phyloP scores from a whole-genome alignment of 2,888 invertebrate species.

The Operophtera brumata region DNA sequence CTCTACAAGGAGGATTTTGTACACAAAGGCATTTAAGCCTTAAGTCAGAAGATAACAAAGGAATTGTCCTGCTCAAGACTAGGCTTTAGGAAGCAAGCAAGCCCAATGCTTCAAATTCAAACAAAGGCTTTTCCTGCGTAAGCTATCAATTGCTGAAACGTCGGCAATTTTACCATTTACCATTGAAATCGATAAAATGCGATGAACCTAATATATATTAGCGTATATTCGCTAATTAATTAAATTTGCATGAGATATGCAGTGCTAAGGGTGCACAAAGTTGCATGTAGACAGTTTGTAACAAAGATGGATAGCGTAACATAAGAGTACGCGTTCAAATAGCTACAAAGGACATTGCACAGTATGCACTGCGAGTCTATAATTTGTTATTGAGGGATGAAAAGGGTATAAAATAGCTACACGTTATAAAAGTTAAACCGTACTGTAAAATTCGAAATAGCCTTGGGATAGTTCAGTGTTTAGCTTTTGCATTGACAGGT shows the following conservation, averaged over 20 bases:
- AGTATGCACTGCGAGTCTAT: not conserved
- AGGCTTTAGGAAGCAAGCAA: not conserved
- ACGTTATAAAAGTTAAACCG: not conserved
- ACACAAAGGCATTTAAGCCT: too few species aligned
- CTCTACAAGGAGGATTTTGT: too few species aligned
- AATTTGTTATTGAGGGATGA: not conserved
- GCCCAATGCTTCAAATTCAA: not conserved
- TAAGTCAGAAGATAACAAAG: too few species aligned
- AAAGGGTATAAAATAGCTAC: not conserved
- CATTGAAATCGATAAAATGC: too few species aligned
- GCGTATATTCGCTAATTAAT: slow-evolving; percentile 46
- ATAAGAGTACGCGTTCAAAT: not conserved
- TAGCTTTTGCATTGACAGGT: too few species aligned
- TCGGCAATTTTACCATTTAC: not conserved
- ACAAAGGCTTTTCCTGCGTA: slow-evolving; percentile 5
- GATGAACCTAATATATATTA: too few species aligned
- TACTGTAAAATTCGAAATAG: too few species aligned
- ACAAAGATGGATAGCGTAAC: slow-evolving; percentile 3
- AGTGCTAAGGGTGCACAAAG: slow-evolving; percentile 26
- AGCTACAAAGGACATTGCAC: not conserved
- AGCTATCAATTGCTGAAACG: not conserved
- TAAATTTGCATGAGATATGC: slow-evolving; percentile 44
- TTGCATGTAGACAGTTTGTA: slow-evolving; percentile 1
- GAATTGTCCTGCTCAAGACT: too few species aligned
- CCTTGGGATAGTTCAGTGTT: too few species aligned